A percentile compares a stretch with the other conserved stretches of the same genome.
Conservation (phyloP, 1,140 invertebrate genomes). For the Drosophila simulans region DNA sequence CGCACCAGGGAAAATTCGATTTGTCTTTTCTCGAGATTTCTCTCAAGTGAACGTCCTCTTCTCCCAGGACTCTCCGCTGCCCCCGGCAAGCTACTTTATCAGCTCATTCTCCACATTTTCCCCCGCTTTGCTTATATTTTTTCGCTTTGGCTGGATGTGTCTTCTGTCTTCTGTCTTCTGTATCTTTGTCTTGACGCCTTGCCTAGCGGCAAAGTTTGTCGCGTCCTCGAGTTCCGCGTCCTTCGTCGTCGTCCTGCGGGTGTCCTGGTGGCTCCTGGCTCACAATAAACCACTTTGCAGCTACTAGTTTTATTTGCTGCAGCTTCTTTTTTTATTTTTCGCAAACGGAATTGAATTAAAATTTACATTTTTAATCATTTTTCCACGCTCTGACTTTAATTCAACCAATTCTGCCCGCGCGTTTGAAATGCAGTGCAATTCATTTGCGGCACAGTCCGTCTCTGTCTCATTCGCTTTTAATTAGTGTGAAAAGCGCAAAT, state of each 20-base stretch:
- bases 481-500: conserved; percentile 81
- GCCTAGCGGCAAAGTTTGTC: conserved; percentile 76
- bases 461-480: conserved; percentile 71
- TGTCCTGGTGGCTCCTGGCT: conserved; percentile 44
- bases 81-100: conserved; percentile 72
- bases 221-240: conserved; percentile 46
- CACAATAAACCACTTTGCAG: conserved; percentile 79
- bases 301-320: conserved; percentile 58
- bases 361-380: conserved; percentile 82
- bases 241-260: conserved; percentile 3
- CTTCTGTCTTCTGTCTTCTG: conserved; percentile 33
- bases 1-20: conserved; percentile 58
- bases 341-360: conserved; percentile 73
- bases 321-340: conserved; percentile 47
- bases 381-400: conserved; percentile 69
- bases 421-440: conserved; percentile 49
- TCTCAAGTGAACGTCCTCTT: neutral
- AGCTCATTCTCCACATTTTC: conserved; percentile 39
- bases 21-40: conserved; percentile 50
- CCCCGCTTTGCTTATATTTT: conserved; percentile 10
- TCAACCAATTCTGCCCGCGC: conserved; percentile 17
- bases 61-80: conserved; percentile 3
- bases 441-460: conserved; percentile 53
- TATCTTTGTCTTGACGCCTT: conserved; percentile 56
- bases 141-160: conserved; percentile 42